A percentile compares a stretch with the other conserved stretches of the same genome.
Conservation (phyloP, 2,797 vertebrate genomes). For the Lindbergichthys nudifrons region DNA sequence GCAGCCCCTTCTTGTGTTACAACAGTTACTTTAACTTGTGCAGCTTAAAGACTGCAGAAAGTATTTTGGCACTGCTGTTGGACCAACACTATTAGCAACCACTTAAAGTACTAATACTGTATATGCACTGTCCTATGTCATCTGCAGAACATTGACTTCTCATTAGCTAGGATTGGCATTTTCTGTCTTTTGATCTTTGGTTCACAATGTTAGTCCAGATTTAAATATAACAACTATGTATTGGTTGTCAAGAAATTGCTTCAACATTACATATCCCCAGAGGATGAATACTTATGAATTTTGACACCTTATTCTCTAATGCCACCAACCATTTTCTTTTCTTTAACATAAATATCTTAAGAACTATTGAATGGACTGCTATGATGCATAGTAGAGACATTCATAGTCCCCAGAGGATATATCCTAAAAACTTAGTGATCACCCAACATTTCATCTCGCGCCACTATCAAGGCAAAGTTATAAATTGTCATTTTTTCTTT, state of each 20-base stretch:
- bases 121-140: not conserved
- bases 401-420: not conserved
- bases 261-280: not conserved
- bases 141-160: not conserved
- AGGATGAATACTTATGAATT: no score
- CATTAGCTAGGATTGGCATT: not conserved
- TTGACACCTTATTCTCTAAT: not conserved
- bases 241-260: not conserved
- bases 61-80: not conserved
- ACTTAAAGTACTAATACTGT: not conserved
- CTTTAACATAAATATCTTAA: not conserved
- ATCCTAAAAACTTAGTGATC: not conserved
- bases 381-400: not conserved
- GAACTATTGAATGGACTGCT: not conserved
- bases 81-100: not conserved
- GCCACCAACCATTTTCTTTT: not conserved
- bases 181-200: not conserved
- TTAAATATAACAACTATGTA: not conserved
- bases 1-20: constrained; percentile 3
- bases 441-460: not conserved
- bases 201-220: not conserved
- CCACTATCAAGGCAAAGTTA: not conserved
- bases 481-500: not conserved
- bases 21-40: not conserved
- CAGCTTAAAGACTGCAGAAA: not conserved